These are phyloP conservation scores for Eremobia ochroleuca DNA, from an alignment of 2,888 invertebrate species.

Conservation along the genomic window DNA sequence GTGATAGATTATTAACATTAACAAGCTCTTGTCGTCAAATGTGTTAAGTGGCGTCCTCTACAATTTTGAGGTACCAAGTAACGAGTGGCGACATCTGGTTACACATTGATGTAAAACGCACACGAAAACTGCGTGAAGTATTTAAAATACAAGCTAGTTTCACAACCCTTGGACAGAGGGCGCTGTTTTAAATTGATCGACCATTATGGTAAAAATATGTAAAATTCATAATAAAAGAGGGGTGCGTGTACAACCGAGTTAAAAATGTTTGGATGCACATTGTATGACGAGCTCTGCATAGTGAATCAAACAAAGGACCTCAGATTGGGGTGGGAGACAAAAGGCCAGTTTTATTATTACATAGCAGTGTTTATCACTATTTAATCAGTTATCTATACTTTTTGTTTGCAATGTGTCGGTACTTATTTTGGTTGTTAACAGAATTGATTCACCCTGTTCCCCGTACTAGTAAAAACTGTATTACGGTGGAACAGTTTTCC, in stretches of 20 bases:
- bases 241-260: too few relatives aligned
- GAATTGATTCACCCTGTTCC: too few relatives aligned
- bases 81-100: slow-evolving; percentile 14
- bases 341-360: not conserved
- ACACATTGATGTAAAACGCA: not conserved
- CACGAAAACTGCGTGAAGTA: not conserved
- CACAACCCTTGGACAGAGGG: slow-evolving; percentile 5
- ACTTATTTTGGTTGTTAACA: too few relatives aligned
- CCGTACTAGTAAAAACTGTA: too few relatives aligned
- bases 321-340: not conserved
- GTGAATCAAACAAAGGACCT: not conserved
- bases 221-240: not conserved
- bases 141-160: not conserved
- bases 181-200: slow-evolving; percentile 7
- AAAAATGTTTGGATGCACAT: not conserved
- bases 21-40: too few relatives aligned
- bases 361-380: too few relatives aligned
- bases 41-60: slow-evolving; percentile 21
- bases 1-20: too few relatives aligned
- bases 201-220: not conserved
- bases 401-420: too few relatives aligned
- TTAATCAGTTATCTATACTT: too few relatives aligned
- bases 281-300: not conserved
- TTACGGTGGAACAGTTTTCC: too few relatives aligned
- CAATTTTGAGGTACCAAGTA: not conserved